phyloP scores from a whole-genome alignment of 2,113 vertebrate species.

The Caranx ignobilis region DNA sequence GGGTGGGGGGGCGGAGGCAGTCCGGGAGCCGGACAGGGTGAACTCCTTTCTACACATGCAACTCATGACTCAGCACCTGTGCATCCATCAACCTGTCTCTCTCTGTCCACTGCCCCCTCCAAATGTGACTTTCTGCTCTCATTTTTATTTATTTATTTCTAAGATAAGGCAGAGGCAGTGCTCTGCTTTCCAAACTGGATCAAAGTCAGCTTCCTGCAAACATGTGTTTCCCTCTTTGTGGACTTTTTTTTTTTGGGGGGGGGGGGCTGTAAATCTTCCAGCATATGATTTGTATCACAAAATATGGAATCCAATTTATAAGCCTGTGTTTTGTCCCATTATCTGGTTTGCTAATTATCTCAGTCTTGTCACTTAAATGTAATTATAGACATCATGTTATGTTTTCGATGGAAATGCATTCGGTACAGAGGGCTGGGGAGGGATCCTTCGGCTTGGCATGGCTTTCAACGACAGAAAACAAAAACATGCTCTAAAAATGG shows the following conservation, averaged over 20 bases:
- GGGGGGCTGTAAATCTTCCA: conserved; percentile 20
- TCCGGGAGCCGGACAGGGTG: conserved; percentile 58
- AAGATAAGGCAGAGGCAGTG: conserved; percentile 16
- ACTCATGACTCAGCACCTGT: conserved; percentile 66
- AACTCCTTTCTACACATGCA: conserved; percentile 60
- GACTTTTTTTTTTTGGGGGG: conserved; percentile 20
- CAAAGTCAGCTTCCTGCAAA: conserved; percentile 35
- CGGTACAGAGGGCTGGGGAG: conserved; percentile 35
- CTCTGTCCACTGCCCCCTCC: conserved; percentile 36
- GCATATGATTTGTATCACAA: conserved; percentile 64
- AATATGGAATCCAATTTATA: conserved; percentile 54
- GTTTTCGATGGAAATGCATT: conserved; percentile 59
- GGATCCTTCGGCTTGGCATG: conserved; percentile 51
- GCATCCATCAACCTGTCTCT: conserved; percentile 74
- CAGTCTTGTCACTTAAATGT: conserved; percentile 67
- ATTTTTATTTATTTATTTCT: no score
- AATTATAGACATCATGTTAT: conserved; percentile 59
- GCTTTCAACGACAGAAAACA: conserved; percentile 49
- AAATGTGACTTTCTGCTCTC: conserved; percentile 46
- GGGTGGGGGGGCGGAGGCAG: conserved; percentile 28
- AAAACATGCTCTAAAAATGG: conserved; percentile 56
- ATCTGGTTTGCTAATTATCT: conserved; percentile 68
- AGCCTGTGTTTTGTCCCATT: conserved; percentile 58
- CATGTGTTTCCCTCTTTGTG: conserved; percentile 52
- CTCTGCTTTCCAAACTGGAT: conserved; percentile 29